phyloP scores from a whole-genome alignment of 2,113 vertebrate genomes.

The Ia io region DNA sequence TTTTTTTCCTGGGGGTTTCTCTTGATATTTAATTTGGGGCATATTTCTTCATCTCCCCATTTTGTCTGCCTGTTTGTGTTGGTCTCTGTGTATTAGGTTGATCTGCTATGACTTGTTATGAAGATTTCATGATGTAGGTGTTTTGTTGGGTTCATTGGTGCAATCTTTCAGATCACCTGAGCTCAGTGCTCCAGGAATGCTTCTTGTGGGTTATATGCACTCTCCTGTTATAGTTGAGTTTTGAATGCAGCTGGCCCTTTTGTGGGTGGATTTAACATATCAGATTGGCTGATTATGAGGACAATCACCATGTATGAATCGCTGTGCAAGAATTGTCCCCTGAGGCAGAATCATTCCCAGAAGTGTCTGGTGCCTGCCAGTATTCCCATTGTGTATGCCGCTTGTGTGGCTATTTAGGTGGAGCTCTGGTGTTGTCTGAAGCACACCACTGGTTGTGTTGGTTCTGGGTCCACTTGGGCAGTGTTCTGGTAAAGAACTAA shows the following conservation, averaged over 20 bases:
- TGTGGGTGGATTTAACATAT: not conserved
- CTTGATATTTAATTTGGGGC: not conserved
- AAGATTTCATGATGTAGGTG: not conserved
- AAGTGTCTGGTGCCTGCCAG: not conserved
- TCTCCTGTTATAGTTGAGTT: not conserved
- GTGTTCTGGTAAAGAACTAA: not conserved
- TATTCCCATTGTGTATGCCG: not conserved
- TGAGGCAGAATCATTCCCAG: not conserved
- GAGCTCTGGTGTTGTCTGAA: not conserved
- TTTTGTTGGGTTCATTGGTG: not conserved
- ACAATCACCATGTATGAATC: no score
- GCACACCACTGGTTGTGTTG: not conserved
- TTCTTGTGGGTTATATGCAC: not conserved
- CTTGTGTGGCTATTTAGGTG: not conserved
- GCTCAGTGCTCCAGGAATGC: not conserved
- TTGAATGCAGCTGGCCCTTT: not conserved
- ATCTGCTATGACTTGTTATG: not conserved
- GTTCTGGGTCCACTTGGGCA: not conserved
- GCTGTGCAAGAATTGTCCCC: no score
- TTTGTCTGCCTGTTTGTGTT: not conserved
- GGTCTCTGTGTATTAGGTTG: not conserved
- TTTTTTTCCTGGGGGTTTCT: not conserved
- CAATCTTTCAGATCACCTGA: not conserved
- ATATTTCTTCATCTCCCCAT: not conserved
- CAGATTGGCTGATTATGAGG: not conserved